phyloP scores from a whole-genome alignment of 2,113 vertebrate species.

The Pteruthius melanotis region DNA sequence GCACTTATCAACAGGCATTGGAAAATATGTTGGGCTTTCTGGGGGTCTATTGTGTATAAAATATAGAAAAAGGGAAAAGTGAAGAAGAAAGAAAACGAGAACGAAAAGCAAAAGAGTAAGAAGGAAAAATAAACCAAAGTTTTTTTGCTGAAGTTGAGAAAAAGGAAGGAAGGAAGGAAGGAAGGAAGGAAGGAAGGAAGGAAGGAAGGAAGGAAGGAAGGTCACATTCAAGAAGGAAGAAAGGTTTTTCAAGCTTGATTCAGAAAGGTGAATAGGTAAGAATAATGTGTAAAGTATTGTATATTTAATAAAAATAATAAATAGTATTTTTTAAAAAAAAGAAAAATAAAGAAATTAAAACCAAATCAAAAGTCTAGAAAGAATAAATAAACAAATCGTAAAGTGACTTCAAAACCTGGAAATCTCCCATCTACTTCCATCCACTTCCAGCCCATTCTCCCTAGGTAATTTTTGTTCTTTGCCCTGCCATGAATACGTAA shows the following conservation, averaged over 20 bases:
- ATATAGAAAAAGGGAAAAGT: neutral
- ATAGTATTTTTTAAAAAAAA: neutral
- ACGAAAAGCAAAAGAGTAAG: neutral
- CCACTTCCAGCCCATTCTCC: neutral
- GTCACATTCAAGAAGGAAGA: neutral
- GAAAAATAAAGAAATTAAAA: neutral
- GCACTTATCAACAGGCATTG: neutral
- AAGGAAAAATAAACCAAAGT: accelerated
- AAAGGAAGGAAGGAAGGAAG: too few species aligned
- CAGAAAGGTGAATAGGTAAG: neutral
- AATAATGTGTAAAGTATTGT: neutral
- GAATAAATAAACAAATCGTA: neutral
- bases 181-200: neutral
- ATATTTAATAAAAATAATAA: neutral
- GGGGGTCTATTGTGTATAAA: neutral
- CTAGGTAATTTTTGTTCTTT: neutral
- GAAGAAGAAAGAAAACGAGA: neutral
- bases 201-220: neutral
- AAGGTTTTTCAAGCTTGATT: neutral
- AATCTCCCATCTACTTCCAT: neutral
- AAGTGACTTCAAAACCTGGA: neutral
- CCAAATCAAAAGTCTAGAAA: neutral
- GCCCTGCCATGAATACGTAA: neutral
- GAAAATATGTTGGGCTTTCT: neutral
- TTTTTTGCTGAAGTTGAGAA: neutral